phyloP scores from a whole-genome alignment of 2,888 invertebrate genomes.

The Clivina fossor region DNA sequence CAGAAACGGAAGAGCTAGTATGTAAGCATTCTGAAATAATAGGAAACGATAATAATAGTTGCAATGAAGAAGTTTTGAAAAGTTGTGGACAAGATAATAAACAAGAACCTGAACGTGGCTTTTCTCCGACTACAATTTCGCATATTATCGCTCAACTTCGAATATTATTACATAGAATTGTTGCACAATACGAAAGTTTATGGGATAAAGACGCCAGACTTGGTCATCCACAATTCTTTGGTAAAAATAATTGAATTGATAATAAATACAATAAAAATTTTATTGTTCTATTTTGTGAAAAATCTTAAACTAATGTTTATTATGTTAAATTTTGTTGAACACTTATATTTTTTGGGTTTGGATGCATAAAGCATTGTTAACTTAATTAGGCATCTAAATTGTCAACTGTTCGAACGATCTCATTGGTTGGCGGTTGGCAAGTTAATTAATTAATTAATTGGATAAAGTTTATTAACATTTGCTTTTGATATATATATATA shows the following conservation, averaged over 20 bases:
- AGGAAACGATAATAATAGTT: background rate
- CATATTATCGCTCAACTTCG: no score
- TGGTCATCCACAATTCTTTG: constrained; percentile 8
- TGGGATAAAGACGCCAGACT: constrained; percentile 8
- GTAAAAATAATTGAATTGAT: constrained; percentile 8
- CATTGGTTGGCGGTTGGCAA: no score
- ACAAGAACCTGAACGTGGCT: background rate
- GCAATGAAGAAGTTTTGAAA: background rate
- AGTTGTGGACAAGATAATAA: background rate
- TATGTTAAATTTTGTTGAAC: constrained; percentile 1
- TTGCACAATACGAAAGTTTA: constrained; percentile 11
- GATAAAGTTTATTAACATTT: no score
- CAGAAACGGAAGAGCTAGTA: background rate
- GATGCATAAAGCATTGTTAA: no score
- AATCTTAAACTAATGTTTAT: background rate
- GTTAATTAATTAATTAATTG: no score
- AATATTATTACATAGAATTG: constrained; percentile 9
- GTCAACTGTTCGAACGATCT: no score
- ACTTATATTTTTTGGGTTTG: constrained; percentile 1
- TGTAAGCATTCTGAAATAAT: background rate
- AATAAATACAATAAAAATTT: constrained; percentile 6
- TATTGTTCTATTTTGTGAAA: background rate
- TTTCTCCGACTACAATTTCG: background rate
- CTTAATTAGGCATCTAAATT: no score
- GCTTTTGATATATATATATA: no score